Evolutionary conservation across 2,113 vertebrate genomes (phyloP).

Genomic region (Porphyrio hochstetteri): DNA sequence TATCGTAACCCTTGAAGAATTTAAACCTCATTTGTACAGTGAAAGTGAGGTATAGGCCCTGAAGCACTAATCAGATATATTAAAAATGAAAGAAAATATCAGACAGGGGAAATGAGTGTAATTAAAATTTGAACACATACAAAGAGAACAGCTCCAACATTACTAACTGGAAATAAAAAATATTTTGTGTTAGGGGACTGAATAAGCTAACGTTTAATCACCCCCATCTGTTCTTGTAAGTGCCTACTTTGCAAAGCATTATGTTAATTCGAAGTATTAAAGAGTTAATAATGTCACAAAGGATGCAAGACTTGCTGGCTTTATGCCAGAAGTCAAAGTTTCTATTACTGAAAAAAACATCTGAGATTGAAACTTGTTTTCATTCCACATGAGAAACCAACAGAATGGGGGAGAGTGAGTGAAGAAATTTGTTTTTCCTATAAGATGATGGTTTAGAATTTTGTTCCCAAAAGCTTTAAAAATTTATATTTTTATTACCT

Average conservation of each 20-base stretch:
- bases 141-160: not conserved
- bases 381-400: not conserved
- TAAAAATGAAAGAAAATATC: slow-evolving; percentile 59
- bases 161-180: slow-evolving; percentile 34
- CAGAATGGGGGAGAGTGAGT: rapidly evolving
- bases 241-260: not conserved
- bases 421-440: not conserved
- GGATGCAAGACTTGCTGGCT: not conserved
- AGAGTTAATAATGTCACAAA: slow-evolving; percentile 17
- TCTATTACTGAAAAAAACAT: not conserved
- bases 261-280: not conserved
- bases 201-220: slow-evolving; percentile 17
- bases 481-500: not conserved
- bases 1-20: not conserved
- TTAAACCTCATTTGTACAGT: not conserved
- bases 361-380: not conserved
- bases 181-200: not conserved
- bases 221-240: not conserved
- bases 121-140: slow-evolving; percentile 51
- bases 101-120: slow-evolving; percentile 36
- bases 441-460: not conserved
- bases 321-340: not conserved
- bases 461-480: not conserved
- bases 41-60: not conserved
- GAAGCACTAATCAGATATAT: slow-evolving; percentile 23